phyloP scores from a whole-genome alignment of 2,113 vertebrate species.

The Bucco capensis region DNA sequence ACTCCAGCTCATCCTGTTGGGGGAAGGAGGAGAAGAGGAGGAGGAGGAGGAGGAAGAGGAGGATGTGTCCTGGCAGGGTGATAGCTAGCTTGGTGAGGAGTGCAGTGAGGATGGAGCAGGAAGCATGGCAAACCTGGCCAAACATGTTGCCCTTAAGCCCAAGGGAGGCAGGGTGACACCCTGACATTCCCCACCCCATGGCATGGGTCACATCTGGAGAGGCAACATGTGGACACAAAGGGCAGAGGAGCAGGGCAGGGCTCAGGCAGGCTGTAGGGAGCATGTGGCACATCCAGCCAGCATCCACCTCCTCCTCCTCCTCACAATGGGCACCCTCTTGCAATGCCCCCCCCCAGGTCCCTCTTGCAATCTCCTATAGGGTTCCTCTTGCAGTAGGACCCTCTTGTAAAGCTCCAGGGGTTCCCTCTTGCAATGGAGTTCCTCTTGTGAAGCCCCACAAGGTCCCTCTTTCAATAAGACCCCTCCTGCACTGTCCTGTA shows the following conservation, averaged over 20 bases:
- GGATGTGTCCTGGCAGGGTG: not conserved
- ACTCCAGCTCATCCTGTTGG: conserved; percentile 87
- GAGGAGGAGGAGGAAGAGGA: not conserved
- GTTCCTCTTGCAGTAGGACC: not conserved
- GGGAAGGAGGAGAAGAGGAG: not conserved
- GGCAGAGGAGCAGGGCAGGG: not conserved
- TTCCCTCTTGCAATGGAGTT: not conserved
- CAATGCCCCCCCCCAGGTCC: not conserved
- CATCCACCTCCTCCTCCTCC: rapidly evolving
- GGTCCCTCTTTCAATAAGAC: not conserved
- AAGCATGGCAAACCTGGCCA: not conserved
- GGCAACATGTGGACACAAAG: rapidly evolving
- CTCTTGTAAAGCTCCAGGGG: not conserved
- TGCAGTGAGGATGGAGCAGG: not conserved
- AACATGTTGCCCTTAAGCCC: not conserved
- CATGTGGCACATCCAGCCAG: rapidly evolving
- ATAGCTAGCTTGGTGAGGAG: rapidly evolving
- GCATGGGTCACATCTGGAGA: rapidly evolving
- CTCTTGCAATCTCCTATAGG: not conserved
- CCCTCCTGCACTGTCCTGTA: not conserved
- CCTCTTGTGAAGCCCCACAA: rapidly evolving
- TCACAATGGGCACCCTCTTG: not conserved
- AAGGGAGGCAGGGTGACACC: not conserved
- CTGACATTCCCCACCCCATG: rapidly evolving
- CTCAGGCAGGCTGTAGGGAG: not conserved